phyloP scores from a whole-genome alignment of 2,888 invertebrate species.

The Caenorhabditis sp. region DNA sequence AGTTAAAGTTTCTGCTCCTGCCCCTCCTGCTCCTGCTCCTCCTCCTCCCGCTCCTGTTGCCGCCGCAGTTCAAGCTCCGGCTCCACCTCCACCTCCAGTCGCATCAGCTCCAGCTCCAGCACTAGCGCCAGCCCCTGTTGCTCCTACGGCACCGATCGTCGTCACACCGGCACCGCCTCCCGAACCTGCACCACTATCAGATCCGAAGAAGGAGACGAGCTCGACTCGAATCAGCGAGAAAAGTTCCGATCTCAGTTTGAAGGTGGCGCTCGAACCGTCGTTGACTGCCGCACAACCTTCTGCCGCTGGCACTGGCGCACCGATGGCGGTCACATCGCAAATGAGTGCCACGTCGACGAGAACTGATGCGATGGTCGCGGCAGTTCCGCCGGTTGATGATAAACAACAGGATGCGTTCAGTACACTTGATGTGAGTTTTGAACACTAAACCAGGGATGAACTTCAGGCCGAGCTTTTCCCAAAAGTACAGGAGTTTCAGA shows the following conservation, averaged over 20 bases:
- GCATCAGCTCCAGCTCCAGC: neutral
- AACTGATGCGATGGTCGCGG: conserved; percentile 6
- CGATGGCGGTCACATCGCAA: too few species aligned
- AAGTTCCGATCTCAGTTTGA: neutral
- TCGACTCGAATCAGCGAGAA: neutral
- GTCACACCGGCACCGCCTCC: neutral
- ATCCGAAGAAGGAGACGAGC: neutral
- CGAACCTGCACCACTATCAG: conserved; percentile 1
- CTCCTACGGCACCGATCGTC: neutral
- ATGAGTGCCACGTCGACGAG: neutral
- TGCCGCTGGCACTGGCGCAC: neutral
- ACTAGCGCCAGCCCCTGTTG: neutral
- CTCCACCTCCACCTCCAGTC: neutral
- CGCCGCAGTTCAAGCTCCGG: neutral
- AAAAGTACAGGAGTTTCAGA: too few species aligned
- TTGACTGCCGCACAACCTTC: neutral
- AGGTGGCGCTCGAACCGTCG: neutral
- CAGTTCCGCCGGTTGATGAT: conserved; percentile 16
- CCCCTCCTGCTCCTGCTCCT: neutral
- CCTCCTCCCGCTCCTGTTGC: neutral
- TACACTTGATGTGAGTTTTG: conserved; percentile 17
- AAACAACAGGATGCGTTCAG: conserved; percentile 31
- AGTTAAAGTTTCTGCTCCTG: neutral
- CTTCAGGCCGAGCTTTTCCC: too few species aligned
- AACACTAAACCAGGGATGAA: too few species aligned